Evolutionary conservation across 1,140 invertebrate genomes (phyloP).

Genomic region (Lucilia sericata): DNA sequence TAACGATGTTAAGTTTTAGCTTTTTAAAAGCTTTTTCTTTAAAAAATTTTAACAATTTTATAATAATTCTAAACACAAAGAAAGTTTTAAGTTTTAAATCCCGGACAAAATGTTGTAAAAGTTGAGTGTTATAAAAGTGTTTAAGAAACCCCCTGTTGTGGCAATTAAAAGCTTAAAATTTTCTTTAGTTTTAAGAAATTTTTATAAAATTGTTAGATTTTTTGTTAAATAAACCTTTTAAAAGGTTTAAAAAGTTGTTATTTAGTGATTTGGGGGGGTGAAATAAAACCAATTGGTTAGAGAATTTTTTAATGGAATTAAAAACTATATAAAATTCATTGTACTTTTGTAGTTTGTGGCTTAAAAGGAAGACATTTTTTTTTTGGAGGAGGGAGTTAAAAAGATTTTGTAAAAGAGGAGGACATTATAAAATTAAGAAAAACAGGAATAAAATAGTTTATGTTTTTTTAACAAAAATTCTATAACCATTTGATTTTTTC

Average conservation of each 20-base stretch:
- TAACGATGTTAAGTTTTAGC: too few relatives aligned
- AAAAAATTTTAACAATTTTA: too few relatives aligned
- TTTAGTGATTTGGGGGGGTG: not conserved
- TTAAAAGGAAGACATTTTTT: not conserved
- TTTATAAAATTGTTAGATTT: not conserved
- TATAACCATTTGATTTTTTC: slow-evolving; percentile 2
- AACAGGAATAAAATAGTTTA: not conserved
- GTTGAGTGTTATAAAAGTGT: too few relatives aligned
- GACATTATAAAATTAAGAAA: not conserved
- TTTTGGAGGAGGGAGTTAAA: not conserved
- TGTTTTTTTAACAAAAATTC: not conserved
- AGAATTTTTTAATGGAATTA: not conserved
- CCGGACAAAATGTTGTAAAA: too few relatives aligned
- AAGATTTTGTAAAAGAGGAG: not conserved
- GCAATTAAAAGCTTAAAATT: too few relatives aligned
- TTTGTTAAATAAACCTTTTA: not conserved
- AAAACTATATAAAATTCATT: slow-evolving; percentile 8
- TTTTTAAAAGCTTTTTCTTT: too few relatives aligned
- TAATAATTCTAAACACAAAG: too few relatives aligned
- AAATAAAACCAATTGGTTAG: not conserved
- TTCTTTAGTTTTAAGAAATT: not conserved
- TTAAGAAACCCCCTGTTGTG: too few relatives aligned
- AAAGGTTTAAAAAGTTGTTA: not conserved
- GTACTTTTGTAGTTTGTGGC: not conserved
- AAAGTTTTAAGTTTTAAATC: too few relatives aligned